A percentile compares a stretch with the other conserved stretches of the same genome.
phyloP scores from a whole-genome alignment of 2,888 invertebrate species.

The Clepsis dumicolana region DNA sequence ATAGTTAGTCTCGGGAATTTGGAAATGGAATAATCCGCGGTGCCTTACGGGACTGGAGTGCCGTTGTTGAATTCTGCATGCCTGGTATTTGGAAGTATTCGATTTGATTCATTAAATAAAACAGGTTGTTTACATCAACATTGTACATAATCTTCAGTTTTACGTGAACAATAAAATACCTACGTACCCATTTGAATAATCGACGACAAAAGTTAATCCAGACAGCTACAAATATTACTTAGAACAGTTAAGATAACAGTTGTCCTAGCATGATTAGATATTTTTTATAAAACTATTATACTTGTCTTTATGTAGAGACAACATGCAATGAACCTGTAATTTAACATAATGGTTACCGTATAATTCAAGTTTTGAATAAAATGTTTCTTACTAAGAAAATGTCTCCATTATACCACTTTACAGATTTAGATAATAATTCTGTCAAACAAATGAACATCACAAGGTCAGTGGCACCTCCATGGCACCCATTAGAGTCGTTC shows the following conservation, averaged over 20 bases:
- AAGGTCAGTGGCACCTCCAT: too few species aligned
- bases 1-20: conserved; percentile 63
- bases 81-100: background rate
- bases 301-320: background rate
- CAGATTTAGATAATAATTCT: background rate
- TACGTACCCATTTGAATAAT: background rate
- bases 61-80: conserved; percentile 13
- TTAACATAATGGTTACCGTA: conserved; percentile 1
- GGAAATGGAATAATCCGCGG: conserved; percentile 65
- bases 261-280: background rate
- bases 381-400: background rate
- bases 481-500: background rate
- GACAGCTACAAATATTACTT: background rate
- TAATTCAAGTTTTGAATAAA: background rate
- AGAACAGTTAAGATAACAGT: background rate
- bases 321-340: background rate
- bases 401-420: background rate
- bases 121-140: background rate
- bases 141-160: background rate
- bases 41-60: conserved; percentile 58
- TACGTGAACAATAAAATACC: background rate
- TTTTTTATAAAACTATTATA: background rate
- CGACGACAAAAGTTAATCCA: background rate
- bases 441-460: too few species aligned
- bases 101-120: background rate